Evolutionary conservation across 2,888 invertebrate genomes (phyloP).

Genomic region (Ischnura elegans): DNA sequence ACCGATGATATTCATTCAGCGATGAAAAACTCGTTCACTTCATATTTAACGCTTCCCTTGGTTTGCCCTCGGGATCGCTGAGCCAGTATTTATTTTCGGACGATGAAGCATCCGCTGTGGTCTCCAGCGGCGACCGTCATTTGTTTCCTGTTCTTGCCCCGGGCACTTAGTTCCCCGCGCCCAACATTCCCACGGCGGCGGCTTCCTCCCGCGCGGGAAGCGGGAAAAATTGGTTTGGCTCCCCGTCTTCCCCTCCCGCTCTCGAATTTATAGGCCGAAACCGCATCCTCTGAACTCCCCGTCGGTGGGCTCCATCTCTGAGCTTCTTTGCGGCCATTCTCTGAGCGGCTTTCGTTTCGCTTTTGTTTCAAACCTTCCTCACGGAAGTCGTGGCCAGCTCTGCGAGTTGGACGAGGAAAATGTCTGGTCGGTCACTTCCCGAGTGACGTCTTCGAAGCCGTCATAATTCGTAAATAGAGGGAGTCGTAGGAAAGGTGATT

Average conservation of each 20-base stretch:
- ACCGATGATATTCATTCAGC: no score
- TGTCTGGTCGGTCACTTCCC: background rate
- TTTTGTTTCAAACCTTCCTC: background rate
- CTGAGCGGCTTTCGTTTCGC: background rate
- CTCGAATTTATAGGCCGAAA: constrained; percentile 34
- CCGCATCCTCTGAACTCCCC: constrained; percentile 16
- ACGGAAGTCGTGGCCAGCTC: background rate
- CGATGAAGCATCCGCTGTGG: background rate
- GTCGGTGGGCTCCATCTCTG: background rate
- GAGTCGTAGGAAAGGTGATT: no score
- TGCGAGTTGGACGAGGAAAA: background rate
- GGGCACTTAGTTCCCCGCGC: background rate
- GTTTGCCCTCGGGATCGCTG: no score
- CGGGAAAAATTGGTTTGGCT: constrained; percentile 32
- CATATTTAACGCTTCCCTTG: no score
- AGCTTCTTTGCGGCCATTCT: no score
- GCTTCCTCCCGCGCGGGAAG: constrained; percentile 46
- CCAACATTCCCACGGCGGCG: background rate
- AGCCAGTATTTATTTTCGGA: background rate
- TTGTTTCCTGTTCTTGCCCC: background rate
- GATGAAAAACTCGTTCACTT: no score
- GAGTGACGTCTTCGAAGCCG: background rate
- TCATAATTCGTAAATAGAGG: no score
- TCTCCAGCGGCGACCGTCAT: background rate
- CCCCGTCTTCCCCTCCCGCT: constrained; percentile 9